Percentiles rank a stretch among this genome's conserved stretches.
phyloP scores from a whole-genome alignment of 2,888 invertebrate species.

The Colostygia pectinataria region DNA sequence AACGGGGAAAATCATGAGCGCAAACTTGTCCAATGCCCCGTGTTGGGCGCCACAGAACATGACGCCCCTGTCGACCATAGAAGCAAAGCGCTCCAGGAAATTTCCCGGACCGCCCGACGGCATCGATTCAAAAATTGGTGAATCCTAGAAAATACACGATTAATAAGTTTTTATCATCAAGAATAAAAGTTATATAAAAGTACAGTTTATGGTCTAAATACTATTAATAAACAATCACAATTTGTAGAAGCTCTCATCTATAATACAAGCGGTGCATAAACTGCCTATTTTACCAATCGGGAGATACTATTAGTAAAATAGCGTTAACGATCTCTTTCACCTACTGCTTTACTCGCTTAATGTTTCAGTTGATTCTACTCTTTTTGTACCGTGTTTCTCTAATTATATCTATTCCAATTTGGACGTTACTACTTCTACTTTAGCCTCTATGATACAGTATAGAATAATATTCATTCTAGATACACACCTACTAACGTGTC shows the following conservation, averaged over 20 bases:
- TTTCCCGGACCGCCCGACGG: constrained; percentile 55
- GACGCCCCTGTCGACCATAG: constrained; percentile 77
- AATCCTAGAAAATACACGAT: constrained; percentile 57
- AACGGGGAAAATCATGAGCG: constrained; percentile 83
- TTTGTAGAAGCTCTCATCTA: constrained; percentile 20
- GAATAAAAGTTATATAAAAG: background rate
- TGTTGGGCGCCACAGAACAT: constrained; percentile 85
- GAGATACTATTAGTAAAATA: constrained; percentile 5
- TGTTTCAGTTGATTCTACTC: constrained; percentile 9
- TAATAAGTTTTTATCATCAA: background rate
- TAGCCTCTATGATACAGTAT: constrained; percentile 22
- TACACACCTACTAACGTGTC: constrained; percentile 40
- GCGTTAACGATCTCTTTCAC: background rate
- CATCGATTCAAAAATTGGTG: constrained; percentile 72
- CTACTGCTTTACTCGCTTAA: background rate
- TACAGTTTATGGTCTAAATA: constrained; percentile 10
- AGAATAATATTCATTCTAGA: constrained; percentile 24
- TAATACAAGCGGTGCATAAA: constrained; percentile 26
- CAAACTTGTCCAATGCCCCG: constrained; percentile 83
- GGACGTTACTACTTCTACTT: constrained; percentile 10
- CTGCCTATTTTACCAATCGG: constrained; percentile 14
- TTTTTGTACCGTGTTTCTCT: constrained; percentile 10
- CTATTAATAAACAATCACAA: constrained; percentile 5
- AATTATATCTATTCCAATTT: constrained; percentile 8
- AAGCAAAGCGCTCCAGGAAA: constrained; percentile 59